Base-by-base conservation (phyloP, 35 echinoderm and acorn worm species). In the Lytechinus pictus region DNA sequence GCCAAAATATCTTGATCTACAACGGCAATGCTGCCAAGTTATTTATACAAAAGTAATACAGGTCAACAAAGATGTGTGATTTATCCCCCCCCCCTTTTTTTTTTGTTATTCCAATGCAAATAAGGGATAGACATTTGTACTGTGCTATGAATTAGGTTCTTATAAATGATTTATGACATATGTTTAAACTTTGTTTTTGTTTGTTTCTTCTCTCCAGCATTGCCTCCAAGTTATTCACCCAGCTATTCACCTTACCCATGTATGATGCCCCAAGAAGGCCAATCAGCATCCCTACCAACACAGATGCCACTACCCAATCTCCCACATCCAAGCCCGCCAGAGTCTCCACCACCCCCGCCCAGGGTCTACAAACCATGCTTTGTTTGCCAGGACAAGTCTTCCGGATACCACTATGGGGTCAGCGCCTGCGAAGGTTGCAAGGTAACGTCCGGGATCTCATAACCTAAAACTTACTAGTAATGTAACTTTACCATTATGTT, bases 371-470 rank as follows among this genome's bases (percentile, higher is more conserved):
- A 99, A 91, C 98, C 98, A 27, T 99, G 98, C 94, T 99, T 99
- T 87, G 98, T 99, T 9, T 99, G 98, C 87, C 92, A 96, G 60
- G 98, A 99, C 94, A 99, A 99, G 61, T 99, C 98, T 28, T 99
- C 98, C 10, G 98, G 98, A 10, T 99, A 99, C 95, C 98, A 99
- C 52, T 99, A 99, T 55, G 98, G 98, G 14, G 98, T 99, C 96
- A 99, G 98, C 94, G 97, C 98, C 86, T 99, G 98, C 91, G 98
- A 99, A 96, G 98, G 98, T 13, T 99, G 98, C 94, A 99, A 99
- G 96, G 98, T 93, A 93, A 93, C 52, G 19, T 71, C 33, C 33
- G 1, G 33, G 33, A 44, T n/a, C n/a, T n/a, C n/a, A n/a, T 44
- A 44, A 2, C 33, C 1, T 44, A 44, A 44, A 44, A 44, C 33